These are phyloP conservation scores for Astyanax mexicanus DNA, from an alignment of 2,797 vertebrate species.

Conservation along the genomic window DNA sequence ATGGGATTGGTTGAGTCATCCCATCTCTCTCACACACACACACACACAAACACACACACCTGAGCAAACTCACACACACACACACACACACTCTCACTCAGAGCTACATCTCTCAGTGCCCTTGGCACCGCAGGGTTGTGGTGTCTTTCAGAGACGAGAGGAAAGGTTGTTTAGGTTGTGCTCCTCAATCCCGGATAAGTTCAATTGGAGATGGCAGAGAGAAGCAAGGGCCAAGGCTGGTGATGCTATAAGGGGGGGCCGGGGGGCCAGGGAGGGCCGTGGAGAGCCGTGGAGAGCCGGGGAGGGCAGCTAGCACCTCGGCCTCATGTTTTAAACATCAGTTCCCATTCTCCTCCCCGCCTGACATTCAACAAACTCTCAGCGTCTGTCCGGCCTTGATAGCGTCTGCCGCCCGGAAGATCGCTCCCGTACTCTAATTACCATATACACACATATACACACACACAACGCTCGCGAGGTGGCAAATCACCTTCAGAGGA, in stretches of 20 bases:
- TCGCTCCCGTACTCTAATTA: conserved; percentile 52
- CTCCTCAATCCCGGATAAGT: conserved; percentile 45
- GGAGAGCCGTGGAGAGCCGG: too few species aligned
- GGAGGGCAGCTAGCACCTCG: not conserved
- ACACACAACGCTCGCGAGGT: conserved; percentile 5
- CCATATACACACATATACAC: conserved; percentile 53
- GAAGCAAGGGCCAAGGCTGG: not conserved
- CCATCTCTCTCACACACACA: conserved; percentile 1
- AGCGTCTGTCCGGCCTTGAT: conserved; percentile 57
- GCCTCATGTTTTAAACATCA: conserved; percentile 59
- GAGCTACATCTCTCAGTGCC: not conserved
- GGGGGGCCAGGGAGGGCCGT: too few species aligned
- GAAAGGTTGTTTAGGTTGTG: conserved; percentile 33
- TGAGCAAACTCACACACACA: conserved; percentile 18
- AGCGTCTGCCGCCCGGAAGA: conserved; percentile 41
- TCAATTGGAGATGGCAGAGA: conserved; percentile 34
- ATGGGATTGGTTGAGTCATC: conserved; percentile 24
- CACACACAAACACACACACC: conserved; percentile 20
- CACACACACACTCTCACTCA: conserved; percentile 19
- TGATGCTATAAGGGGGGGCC: not conserved
- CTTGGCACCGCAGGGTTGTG: conserved; percentile 10
- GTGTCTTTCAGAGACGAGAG: conserved; percentile 34
- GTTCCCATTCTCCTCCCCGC: conserved; percentile 8
- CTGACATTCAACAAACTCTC: conserved; percentile 55
- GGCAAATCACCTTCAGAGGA: conserved; percentile 42